phyloP scores from a whole-genome alignment of 2,797 vertebrate species.

The Eleutherodactylus coqui region DNA sequence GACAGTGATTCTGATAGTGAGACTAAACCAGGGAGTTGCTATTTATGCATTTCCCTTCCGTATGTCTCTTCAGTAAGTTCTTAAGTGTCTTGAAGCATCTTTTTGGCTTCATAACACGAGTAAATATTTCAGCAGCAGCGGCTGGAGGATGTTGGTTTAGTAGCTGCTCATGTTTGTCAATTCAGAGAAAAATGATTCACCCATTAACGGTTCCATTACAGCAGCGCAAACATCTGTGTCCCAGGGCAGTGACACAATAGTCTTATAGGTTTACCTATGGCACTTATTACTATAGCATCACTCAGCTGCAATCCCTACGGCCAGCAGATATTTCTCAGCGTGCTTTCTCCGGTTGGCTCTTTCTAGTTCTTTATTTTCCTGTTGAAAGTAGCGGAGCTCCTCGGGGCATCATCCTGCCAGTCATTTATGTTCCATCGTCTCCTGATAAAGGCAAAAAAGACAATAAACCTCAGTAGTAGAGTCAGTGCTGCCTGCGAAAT shows the following conservation, averaged over 20 bases:
- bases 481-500: conserved; percentile 16
- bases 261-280: conserved; percentile 30
- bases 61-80: neutral
- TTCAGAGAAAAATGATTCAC: conserved; percentile 14
- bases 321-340: conserved; percentile 21
- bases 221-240: conserved; percentile 3
- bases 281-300: conserved; percentile 27
- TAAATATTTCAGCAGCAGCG: neutral
- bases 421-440: conserved; percentile 35
- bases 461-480: conserved; percentile 32
- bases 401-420: conserved; percentile 32
- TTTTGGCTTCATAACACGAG: neutral
- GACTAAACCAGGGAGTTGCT: neutral
- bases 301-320: conserved; percentile 41
- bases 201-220: conserved; percentile 29
- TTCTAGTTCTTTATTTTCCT: conserved; percentile 54
- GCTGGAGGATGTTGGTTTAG: conserved; percentile 4
- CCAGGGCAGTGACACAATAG: conserved; percentile 21
- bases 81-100: neutral
- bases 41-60: neutral
- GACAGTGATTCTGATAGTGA: neutral
- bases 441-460: conserved; percentile 38
- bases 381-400: conserved; percentile 42
- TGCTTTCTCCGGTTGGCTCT: conserved; percentile 2
- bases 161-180: neutral